phyloP scores from a whole-genome alignment of 1,140 invertebrate genomes.

The Zeugodacus cucurbitae region DNA sequence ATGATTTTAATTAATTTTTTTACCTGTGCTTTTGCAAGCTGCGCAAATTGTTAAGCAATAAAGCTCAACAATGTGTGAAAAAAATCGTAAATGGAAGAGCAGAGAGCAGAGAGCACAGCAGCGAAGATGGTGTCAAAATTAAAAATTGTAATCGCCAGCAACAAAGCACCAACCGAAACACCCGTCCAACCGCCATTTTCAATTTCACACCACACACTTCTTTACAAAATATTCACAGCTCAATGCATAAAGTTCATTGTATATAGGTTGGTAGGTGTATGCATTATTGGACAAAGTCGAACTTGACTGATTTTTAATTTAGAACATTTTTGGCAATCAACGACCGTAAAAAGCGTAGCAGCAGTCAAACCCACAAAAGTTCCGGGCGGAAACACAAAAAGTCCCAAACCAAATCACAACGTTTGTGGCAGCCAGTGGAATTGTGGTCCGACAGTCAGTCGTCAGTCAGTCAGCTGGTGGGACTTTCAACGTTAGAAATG shows the following conservation, averaged over 20 bases:
- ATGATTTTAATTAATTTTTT: too few species aligned
- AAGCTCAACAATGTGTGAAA: neutral
- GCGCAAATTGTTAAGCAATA: too few species aligned
- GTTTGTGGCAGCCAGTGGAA: neutral
- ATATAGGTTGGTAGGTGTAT: neutral
- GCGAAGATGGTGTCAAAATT: conserved; percentile 12
- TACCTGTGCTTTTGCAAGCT: too few species aligned
- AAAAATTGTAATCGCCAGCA: conserved; percentile 10
- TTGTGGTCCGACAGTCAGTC: neutral
- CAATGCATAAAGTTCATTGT: neutral
- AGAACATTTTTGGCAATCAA: conserved; percentile 33
- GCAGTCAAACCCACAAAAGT: conserved; percentile 21
- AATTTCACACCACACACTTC: neutral
- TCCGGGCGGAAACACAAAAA: neutral
- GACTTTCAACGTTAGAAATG: neutral
- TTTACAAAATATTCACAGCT: neutral
- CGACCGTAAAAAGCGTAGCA: conserved; percentile 21
- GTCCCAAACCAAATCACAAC: neutral
- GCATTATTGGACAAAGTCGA: neutral
- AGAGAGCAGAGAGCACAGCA: too few species aligned
- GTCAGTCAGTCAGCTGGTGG: neutral
- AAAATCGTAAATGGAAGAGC: neutral
- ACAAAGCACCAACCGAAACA: neutral
- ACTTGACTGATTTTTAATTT: conserved; percentile 34
- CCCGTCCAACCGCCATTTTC: neutral